Conservation (phyloP, 2,888 invertebrate genomes). For the Exocentrus adspersus region DNA sequence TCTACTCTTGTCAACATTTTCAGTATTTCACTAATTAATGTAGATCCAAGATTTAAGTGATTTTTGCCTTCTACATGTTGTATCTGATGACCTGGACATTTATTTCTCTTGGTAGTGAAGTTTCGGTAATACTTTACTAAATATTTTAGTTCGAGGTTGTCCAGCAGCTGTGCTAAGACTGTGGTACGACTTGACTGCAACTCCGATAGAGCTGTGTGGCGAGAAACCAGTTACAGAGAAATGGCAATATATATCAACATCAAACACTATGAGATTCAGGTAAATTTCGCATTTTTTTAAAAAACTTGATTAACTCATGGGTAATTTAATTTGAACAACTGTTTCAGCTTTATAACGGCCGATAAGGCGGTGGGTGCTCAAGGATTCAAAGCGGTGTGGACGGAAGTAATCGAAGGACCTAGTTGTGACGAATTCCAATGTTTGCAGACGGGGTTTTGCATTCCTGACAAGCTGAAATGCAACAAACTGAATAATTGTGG, state of each 20-base stretch:
- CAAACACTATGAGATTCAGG: slow-evolving; percentile 88
- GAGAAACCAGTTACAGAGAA: slow-evolving; percentile 79
- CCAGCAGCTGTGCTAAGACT: slow-evolving; percentile 90
- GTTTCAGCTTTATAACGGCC: slow-evolving; percentile 88
- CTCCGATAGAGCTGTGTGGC: slow-evolving; percentile 90
- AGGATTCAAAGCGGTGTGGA: slow-evolving; percentile 95
- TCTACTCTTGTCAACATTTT: no score
- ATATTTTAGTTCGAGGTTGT: slow-evolving; percentile 81
- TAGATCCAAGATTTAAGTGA: no score
- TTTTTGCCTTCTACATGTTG: no score
- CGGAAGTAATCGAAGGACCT: slow-evolving; percentile 80
- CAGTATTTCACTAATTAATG: no score
- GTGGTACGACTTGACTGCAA: slow-evolving; percentile 84
- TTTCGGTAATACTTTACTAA: no score
- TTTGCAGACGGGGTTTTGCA: slow-evolving; percentile 78
- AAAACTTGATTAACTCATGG: no score
- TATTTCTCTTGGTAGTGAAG: no score
- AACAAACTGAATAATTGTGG: slow-evolving; percentile 89
- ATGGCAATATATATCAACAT: slow-evolving; percentile 87
- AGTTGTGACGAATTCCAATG: slow-evolving; percentile 80
- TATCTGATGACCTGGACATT: no score
- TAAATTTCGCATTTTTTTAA: no score
- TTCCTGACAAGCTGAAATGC: slow-evolving; percentile 79
- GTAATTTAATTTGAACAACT: background rate
- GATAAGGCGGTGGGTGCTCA: slow-evolving; percentile 94